These are phyloP conservation scores for Philonicus albiceps DNA, from an alignment of 2,888 invertebrate genomes.

Conservation along the genomic window DNA sequence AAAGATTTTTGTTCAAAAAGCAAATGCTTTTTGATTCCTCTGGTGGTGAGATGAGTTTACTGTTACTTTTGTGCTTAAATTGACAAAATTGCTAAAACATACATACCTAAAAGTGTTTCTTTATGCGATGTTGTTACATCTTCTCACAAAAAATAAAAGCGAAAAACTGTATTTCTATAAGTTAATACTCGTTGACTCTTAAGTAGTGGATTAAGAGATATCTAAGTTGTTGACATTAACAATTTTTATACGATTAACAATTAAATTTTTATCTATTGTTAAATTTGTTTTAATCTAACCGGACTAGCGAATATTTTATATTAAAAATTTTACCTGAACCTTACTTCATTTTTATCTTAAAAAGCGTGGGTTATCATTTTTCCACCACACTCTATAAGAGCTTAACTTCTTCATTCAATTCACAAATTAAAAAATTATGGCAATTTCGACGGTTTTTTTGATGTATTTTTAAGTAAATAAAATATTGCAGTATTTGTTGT, in stretches of 20 bases:
- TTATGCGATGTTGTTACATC: background rate
- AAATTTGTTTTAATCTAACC: constrained; percentile 17
- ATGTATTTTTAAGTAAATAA: background rate
- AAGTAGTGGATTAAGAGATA: background rate
- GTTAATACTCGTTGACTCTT: constrained; percentile 18
- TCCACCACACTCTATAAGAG: background rate
- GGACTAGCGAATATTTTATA: background rate
- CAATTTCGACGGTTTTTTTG: background rate
- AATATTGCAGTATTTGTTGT: background rate
- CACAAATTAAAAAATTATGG: background rate
- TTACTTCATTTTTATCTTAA: background rate
- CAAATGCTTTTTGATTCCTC: constrained; percentile 34
- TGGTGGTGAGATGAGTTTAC: background rate
- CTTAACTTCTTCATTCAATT: background rate
- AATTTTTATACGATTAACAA: constrained; percentile 26
- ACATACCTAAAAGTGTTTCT: background rate
- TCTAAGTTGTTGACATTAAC: constrained; percentile 29
- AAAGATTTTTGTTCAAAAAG: constrained; percentile 20
- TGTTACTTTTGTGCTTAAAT: background rate
- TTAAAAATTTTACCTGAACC: background rate
- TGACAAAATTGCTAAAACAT: constrained; percentile 2
- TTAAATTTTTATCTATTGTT: constrained; percentile 35
- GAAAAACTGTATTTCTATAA: constrained; percentile 18
- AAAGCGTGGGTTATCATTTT: background rate
- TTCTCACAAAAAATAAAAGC: background rate